These are phyloP conservation scores for Apus apus DNA, from an alignment of 2,113 vertebrate species.

Conservation along the genomic window DNA sequence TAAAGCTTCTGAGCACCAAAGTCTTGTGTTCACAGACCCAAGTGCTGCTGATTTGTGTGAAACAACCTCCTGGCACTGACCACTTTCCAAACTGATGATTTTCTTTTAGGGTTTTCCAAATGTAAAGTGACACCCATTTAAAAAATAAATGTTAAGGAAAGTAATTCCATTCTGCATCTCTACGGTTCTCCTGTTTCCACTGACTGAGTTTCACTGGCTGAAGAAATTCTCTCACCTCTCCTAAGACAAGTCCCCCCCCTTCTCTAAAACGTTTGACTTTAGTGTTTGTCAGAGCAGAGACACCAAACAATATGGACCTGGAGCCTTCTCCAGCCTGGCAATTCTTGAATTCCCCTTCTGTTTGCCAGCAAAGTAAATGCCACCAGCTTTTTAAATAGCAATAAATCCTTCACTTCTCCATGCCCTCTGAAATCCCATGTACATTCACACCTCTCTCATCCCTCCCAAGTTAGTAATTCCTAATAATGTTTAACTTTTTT, in stretches of 20 bases:
- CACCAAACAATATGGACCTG: not conserved
- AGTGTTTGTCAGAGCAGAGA: not conserved
- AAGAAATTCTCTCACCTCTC: not conserved
- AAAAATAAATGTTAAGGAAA: not conserved
- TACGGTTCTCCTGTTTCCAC: not conserved
- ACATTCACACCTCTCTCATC: conserved; percentile 33
- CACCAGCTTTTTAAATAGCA: conserved; percentile 1
- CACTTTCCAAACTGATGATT: not conserved
- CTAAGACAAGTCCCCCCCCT: not conserved
- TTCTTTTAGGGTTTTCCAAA: not conserved
- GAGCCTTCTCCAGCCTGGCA: not conserved
- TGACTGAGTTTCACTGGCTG: not conserved
- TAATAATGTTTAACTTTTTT: not conserved
- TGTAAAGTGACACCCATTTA: not conserved
- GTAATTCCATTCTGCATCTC: not conserved
- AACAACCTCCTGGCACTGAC: not conserved
- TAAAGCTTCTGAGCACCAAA: not conserved
- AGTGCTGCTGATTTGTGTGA: not conserved
- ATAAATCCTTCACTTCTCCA: conserved; percentile 3
- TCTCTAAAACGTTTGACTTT: not conserved
- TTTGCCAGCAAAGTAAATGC: conserved; percentile 5
- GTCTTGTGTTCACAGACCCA: not conserved
- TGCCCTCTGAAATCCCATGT: not conserved
- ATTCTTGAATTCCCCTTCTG: not conserved
- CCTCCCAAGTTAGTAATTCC: conserved; percentile 33